Evolutionary conservation across 2,888 invertebrate species (phyloP).

Genomic region (Dynastes tityus): DNA sequence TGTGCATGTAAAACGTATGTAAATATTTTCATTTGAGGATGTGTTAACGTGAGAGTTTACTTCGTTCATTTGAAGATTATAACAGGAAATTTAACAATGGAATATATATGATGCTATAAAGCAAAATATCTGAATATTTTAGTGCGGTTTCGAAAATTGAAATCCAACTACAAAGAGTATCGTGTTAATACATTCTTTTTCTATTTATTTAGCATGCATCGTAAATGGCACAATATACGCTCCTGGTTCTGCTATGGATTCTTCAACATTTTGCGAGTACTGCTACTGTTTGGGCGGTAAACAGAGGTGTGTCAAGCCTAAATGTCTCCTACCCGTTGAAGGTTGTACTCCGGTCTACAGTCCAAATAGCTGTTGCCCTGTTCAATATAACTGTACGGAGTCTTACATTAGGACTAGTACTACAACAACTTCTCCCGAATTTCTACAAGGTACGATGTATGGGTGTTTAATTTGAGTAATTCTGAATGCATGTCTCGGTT

Average conservation of each 20-base stretch:
- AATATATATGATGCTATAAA: not conserved
- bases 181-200: not conserved
- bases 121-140: no score
- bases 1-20: conserved; percentile 1
- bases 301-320: conserved; percentile 85
- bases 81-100: conserved; percentile 4
- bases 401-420: conserved; percentile 56
- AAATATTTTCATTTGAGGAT: conserved; percentile 4
- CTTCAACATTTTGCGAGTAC: conserved; percentile 86
- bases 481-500: no score
- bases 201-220: conserved; percentile 76
- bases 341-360: conserved; percentile 78
- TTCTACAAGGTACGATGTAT: conserved; percentile 44
- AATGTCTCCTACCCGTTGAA: conserved; percentile 83
- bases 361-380: conserved; percentile 84
- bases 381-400: conserved; percentile 81
- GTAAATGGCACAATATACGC: conserved; percentile 82
- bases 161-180: not conserved
- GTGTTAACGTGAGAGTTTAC: conserved; percentile 27
- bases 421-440: conserved; percentile 58
- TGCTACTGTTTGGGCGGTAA: conserved; percentile 84
- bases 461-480: not conserved
- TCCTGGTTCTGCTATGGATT: conserved; percentile 88
- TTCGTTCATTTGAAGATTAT: conserved; percentile 8
- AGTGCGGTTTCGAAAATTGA: conserved; percentile 1